Percentiles rank a stretch among this genome's conserved stretches.
phyloP scores from a whole-genome alignment of 2,113 vertebrate genomes.

The Raphicerus campestris region DNA sequence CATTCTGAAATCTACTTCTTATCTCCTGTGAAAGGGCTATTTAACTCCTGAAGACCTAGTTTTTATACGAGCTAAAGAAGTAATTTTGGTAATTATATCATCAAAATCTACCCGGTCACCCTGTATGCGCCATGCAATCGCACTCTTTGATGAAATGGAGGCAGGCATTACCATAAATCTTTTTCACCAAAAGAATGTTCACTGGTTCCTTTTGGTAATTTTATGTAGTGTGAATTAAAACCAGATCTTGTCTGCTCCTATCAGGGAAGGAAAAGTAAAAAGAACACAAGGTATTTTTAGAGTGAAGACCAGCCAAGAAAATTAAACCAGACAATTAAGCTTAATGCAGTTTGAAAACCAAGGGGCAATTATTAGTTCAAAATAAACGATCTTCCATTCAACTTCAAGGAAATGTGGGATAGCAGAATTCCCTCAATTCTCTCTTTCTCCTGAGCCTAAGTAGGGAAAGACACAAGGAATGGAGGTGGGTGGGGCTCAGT shows the following conservation, averaged over 20 bases:
- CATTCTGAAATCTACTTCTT: background rate
- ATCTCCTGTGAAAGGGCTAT: background rate
- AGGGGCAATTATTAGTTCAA: slow-evolving; percentile 74
- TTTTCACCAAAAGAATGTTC: slow-evolving; percentile 51
- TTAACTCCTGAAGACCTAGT: background rate
- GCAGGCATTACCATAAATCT: slow-evolving; percentile 19
- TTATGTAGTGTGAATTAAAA: slow-evolving; percentile 73
- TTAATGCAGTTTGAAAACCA: slow-evolving; percentile 74
- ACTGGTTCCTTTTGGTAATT: slow-evolving; percentile 56
- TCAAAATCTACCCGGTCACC: background rate
- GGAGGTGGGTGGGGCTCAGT: background rate
- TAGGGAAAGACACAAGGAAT: background rate
- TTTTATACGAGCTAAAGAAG: background rate
- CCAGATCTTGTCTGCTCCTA: slow-evolving; percentile 66
- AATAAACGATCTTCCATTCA: slow-evolving; percentile 74
- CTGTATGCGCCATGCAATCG: background rate
- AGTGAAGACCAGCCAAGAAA: slow-evolving; percentile 75
- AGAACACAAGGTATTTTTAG: slow-evolving; percentile 63
- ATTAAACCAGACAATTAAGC: slow-evolving; percentile 79
- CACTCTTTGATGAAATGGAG: background rate
- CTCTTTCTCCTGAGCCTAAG: background rate
- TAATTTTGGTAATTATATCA: background rate
- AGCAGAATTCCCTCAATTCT: slow-evolving; percentile 39
- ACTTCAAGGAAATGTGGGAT: slow-evolving; percentile 45
- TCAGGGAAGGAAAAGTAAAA: slow-evolving; percentile 61